Percentiles rank a stretch among this genome's conserved stretches.
phyloP scores from a whole-genome alignment of 2,888 invertebrate species.

The Archips crataeganus region DNA sequence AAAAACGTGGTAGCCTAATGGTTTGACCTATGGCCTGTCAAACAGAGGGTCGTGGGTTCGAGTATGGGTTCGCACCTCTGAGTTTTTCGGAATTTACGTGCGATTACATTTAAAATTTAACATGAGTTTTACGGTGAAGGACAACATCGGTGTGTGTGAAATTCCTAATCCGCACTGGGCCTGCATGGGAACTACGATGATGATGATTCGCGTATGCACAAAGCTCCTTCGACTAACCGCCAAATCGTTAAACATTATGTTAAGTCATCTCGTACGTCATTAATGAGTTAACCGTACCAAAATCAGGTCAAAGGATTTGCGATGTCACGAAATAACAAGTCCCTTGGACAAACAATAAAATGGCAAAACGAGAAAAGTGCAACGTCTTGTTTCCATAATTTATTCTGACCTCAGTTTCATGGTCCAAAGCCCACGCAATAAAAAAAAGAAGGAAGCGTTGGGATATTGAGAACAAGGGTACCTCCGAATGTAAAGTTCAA shows the following conservation, averaged over 20 bases:
- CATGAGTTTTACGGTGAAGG: too few species aligned
- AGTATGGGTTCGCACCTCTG: too few species aligned
- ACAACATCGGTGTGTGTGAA: too few species aligned
- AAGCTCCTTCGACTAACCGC: neutral
- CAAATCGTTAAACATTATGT: neutral
- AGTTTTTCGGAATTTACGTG: too few species aligned
- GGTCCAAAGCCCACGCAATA: conserved; percentile 14
- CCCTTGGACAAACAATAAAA: conserved; percentile 15
- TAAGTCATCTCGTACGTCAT: neutral
- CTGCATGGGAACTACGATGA: too few species aligned
- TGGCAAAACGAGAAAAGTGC: neutral
- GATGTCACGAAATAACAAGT: neutral
- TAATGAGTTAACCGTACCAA: neutral
- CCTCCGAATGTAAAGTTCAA: neutral
- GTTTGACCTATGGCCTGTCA: too few species aligned
- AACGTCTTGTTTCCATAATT: conserved; percentile 29
- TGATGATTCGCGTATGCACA: too few species aligned
- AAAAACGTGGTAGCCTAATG: too few species aligned
- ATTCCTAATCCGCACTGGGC: too few species aligned
- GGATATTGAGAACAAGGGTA: conserved; percentile 13
- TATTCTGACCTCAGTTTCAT: conserved; percentile 28
- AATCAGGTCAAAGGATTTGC: conserved; percentile 12
- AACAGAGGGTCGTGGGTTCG: too few species aligned
- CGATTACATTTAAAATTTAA: too few species aligned
- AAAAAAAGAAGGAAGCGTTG: conserved; percentile 24